phyloP scores from a whole-genome alignment of 2,888 invertebrate genomes.

The Caenorhabditis afra region DNA sequence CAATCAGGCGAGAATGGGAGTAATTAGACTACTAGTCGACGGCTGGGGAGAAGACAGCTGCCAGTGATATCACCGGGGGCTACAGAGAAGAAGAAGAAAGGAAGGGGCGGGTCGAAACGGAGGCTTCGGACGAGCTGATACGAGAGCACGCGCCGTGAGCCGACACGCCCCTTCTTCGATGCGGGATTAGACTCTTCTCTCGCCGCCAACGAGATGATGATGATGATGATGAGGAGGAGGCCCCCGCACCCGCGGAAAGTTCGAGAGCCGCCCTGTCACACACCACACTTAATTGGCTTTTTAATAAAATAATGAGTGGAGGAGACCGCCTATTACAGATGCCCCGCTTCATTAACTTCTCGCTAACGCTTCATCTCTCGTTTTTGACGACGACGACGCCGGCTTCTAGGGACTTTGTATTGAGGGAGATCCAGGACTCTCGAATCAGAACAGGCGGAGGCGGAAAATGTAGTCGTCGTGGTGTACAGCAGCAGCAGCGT shows the following conservation, averaged over 20 bases:
- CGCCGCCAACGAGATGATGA: background rate
- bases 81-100: conserved; percentile 9
- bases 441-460: too few relatives aligned
- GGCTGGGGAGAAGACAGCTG: conserved; percentile 20
- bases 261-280: conserved; percentile 20
- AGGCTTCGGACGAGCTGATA: conserved; percentile 23
- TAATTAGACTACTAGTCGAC: conserved; percentile 32
- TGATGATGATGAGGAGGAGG: conserved; percentile 34
- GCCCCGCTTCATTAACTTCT: background rate
- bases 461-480: too few relatives aligned
- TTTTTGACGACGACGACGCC: too few relatives aligned
- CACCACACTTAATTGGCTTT: conserved; percentile 38
- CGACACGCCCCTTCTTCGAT: conserved; percentile 21
- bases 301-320: conserved; percentile 57
- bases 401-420: too few relatives aligned
- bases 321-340: conserved; percentile 11
- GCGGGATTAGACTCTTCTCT: conserved; percentile 44
- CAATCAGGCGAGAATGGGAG: background rate
- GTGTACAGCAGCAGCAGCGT: too few relatives aligned
- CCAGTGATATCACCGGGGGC: conserved; percentile 37
- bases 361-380: background rate
- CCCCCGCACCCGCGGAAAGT: conserved; percentile 42
- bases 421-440: too few relatives aligned
- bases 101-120: conserved; percentile 6
- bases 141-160: conserved; percentile 9